A percentile compares a stretch with the other conserved stretches of the same genome.
phyloP scores from a whole-genome alignment of 2,113 vertebrate species.

The Pollimyrus isidori region DNA sequence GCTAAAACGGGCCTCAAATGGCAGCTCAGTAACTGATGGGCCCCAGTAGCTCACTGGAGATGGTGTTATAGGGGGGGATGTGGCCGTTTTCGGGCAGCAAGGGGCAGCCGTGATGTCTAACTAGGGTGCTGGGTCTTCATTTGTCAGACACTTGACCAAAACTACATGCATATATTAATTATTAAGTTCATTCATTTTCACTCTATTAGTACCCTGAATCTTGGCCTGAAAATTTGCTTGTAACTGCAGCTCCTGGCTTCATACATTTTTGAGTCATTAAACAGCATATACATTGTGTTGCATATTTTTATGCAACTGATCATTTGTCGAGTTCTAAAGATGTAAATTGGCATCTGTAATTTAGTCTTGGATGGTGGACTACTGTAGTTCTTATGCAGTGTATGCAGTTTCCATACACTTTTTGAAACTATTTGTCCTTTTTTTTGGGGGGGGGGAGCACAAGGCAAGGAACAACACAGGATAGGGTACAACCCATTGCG shows the following conservation, averaged over 20 bases:
- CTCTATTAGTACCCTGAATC: background rate
- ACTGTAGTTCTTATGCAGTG: background rate
- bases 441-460: too few species aligned
- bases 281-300: too few species aligned
- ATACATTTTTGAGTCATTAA: background rate
- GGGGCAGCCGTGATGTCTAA: background rate
- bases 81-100: background rate
- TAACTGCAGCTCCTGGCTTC: background rate
- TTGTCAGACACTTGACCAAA: background rate
- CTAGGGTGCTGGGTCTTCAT: background rate
- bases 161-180: background rate
- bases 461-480: too few species aligned
- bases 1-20: background rate
- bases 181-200: background rate
- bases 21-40: background rate
- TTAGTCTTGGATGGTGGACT: background rate
- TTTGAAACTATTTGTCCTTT: too few species aligned
- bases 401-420: too few species aligned
- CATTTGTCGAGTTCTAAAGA: background rate
- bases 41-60: background rate
- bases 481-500: too few species aligned
- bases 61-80: background rate
- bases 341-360: background rate
- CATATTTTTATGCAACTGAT: background rate
- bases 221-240: background rate